Conservation (phyloP, 2,113 vertebrate species). For the Myotis brandtii region DNA sequence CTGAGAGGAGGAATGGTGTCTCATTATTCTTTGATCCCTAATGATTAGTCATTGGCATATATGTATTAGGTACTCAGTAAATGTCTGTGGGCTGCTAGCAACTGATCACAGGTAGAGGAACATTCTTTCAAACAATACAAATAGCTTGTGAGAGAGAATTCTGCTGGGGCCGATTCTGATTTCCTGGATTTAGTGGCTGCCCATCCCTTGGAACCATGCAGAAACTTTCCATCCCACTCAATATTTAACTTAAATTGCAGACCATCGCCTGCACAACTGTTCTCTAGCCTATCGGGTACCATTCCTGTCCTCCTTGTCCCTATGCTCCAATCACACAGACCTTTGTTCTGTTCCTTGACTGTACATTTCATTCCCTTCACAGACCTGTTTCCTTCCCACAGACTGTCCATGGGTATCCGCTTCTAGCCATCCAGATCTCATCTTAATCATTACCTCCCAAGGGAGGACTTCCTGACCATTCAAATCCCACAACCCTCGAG, state of each 20-base stretch:
- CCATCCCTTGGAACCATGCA: background rate
- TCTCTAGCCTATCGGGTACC: background rate
- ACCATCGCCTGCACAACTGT: background rate
- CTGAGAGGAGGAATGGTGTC: background rate
- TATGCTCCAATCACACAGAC: background rate
- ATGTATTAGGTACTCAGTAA: constrained; percentile 5
- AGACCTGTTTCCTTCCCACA: background rate
- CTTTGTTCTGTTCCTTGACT: background rate
- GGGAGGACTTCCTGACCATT: background rate
- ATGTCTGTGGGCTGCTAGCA: background rate
- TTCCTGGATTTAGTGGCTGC: background rate
- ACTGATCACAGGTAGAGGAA: background rate
- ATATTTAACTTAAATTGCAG: background rate
- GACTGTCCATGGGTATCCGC: background rate
- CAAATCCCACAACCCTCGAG: background rate
- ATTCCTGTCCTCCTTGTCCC: background rate
- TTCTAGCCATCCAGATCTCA: background rate
- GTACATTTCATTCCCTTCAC: background rate
- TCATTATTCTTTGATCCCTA: constrained; percentile 40
- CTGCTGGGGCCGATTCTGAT: background rate
- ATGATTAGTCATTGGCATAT: background rate
- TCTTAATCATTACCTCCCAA: background rate
- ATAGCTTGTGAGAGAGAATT: background rate
- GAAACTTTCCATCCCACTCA: background rate
- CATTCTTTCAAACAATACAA: constrained; percentile 14